A percentile compares a stretch with the other conserved stretches of the same genome.
phyloP scores from a whole-genome alignment of 2,888 invertebrate species.

The Pterostichus niger region DNA sequence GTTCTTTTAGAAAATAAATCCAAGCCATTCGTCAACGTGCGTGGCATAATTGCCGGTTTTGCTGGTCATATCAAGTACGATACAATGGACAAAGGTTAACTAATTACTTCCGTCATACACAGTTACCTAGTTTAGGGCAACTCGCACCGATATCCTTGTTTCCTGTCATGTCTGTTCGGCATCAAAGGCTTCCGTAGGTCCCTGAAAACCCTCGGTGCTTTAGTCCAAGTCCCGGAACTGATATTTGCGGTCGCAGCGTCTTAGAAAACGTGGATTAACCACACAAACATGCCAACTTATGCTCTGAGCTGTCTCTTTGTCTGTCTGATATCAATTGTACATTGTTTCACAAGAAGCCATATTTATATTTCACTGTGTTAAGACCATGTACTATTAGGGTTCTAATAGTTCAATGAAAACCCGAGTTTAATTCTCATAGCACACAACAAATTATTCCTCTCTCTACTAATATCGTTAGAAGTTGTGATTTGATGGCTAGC shows the following conservation, averaged over 20 bases:
- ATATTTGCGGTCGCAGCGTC: not conserved
- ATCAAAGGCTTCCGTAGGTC: constrained; percentile 29
- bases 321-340: no score
- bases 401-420: no score
- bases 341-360: no score
- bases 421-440: no score
- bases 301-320: not conserved
- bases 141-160: constrained; percentile 24
- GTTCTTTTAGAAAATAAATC: constrained; percentile 11
- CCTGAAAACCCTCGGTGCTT: constrained; percentile 2
- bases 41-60: constrained; percentile 13
- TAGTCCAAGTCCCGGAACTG: constrained; percentile 1
- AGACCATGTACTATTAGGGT: no score
- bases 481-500: no score
- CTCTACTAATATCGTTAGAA: no score
- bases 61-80: constrained; percentile 10
- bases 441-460: no score
- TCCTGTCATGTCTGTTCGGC: constrained; percentile 39
- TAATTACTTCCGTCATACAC: constrained; percentile 51
- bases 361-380: no score
- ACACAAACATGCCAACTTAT: not conserved
- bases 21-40: constrained; percentile 17
- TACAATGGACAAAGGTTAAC: constrained; percentile 48
- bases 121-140: constrained; percentile 27
- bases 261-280: constrained; percentile 17